These are phyloP conservation scores for Ommatoiulus sabulosus DNA, from an alignment of 2,888 invertebrate species.

Conservation along the genomic window DNA sequence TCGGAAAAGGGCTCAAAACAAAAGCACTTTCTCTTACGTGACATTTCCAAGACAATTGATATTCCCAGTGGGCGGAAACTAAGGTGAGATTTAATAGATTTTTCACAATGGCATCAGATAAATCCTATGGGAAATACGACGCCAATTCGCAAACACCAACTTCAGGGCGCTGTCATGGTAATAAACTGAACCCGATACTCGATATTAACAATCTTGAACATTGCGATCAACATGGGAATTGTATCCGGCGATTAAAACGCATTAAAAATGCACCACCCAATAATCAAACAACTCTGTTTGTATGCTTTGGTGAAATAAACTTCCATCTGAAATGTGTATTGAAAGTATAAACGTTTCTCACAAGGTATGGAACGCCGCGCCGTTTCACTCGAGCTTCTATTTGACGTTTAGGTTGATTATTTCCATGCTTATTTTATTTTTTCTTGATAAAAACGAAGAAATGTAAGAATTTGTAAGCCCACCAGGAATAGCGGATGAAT, in stretches of 20 bases:
- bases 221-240: not conserved
- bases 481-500: too few relatives aligned
- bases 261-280: not conserved
- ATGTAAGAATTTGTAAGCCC: too few relatives aligned
- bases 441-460: too few relatives aligned
- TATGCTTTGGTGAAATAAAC: not conserved
- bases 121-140: not conserved
- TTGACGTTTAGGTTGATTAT: too few relatives aligned
- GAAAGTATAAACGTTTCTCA: too few relatives aligned
- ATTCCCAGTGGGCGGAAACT: not conserved
- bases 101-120: not conserved
- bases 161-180: not conserved
- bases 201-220: not conserved
- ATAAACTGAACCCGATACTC: not conserved
- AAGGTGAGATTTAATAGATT: constrained; percentile 24
- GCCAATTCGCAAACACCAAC: not conserved
- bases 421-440: too few relatives aligned
- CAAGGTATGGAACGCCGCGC: too few relatives aligned
- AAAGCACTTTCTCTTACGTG: not conserved
- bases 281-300: not conserved
- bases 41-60: constrained; percentile 27
- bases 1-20: not conserved
- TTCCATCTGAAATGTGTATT: too few relatives aligned
- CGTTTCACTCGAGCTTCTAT: too few relatives aligned
- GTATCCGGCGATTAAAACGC: not conserved